These are phyloP conservation scores for Apamea anceps DNA, from an alignment of 2,888 invertebrate species.

Conservation along the genomic window DNA sequence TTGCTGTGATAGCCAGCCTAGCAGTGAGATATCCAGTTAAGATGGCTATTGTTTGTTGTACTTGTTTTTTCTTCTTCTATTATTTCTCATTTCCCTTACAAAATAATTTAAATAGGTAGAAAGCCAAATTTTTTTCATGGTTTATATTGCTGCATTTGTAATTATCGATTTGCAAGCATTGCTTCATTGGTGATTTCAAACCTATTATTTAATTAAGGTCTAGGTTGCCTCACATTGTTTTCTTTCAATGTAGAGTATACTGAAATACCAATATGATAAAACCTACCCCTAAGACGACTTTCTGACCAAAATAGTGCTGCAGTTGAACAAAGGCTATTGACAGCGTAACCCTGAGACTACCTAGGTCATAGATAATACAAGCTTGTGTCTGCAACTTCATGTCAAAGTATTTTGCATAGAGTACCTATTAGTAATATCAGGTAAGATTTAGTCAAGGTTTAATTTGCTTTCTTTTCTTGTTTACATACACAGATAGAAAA, in stretches of 20 bases:
- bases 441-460: neutral
- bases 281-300: neutral
- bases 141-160: neutral
- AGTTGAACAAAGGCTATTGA: neutral
- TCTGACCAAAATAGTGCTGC: neutral
- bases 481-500: neutral
- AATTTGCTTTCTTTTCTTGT: neutral
- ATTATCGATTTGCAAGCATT: neutral
- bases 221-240: neutral
- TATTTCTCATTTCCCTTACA: neutral
- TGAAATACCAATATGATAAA: neutral
- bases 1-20: neutral
- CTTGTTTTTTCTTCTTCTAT: neutral
- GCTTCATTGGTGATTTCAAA: neutral
- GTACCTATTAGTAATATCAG: neutral
- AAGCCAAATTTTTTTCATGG: neutral
- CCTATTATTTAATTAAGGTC: neutral
- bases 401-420: neutral
- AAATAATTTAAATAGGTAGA: too few species aligned
- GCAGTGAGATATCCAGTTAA: too few species aligned
- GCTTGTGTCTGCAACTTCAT: neutral
- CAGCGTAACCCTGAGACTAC: too few species aligned
- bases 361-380: neutral
- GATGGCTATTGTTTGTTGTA: neutral
- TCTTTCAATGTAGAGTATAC: neutral